These are phyloP conservation scores for Diabrotica virgifera DNA, from an alignment of 1,140 invertebrate species.

Conservation along the genomic window DNA sequence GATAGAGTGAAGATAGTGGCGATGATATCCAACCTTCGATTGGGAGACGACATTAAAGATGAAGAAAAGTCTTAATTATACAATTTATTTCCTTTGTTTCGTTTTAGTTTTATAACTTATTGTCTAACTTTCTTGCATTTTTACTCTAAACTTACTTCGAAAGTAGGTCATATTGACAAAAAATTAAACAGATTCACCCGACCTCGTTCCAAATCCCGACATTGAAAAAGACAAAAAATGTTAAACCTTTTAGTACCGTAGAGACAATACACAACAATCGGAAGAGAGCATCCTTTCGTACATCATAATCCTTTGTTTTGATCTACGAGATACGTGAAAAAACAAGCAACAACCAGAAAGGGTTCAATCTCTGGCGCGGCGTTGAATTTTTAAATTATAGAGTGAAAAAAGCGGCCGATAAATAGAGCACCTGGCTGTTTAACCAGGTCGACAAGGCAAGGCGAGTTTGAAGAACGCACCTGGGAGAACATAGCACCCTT, in stretches of 20 bases:
- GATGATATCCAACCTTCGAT: too few species aligned
- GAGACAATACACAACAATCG: constrained; percentile 11
- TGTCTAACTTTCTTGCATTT: too few species aligned
- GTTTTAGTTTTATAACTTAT: too few species aligned
- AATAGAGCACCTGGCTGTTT: not conserved
- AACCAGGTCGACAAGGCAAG: not conserved
- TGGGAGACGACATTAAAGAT: too few species aligned
- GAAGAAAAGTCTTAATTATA: too few species aligned
- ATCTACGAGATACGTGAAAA: not conserved
- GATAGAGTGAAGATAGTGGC: too few species aligned
- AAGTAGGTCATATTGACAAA: too few species aligned
- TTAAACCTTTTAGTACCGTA: constrained; percentile 15
- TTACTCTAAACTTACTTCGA: too few species aligned
- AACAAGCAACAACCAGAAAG: not conserved
- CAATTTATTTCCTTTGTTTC: too few species aligned
- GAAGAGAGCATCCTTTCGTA: not conserved
- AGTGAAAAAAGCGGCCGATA: constrained; percentile 11
- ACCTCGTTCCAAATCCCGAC: too few species aligned
- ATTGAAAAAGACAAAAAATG: not conserved
- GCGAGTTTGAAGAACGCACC: constrained; percentile 13
- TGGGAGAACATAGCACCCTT: constrained; percentile 21
- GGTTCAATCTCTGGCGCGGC: constrained; percentile 16
- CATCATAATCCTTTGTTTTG: constrained; percentile 19
- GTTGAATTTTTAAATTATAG: constrained; percentile 18
- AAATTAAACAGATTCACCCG: too few species aligned